These are phyloP conservation scores for Arctocebus calabarensis DNA, from an alignment of 2,797 vertebrate species.

Conservation along the genomic window DNA sequence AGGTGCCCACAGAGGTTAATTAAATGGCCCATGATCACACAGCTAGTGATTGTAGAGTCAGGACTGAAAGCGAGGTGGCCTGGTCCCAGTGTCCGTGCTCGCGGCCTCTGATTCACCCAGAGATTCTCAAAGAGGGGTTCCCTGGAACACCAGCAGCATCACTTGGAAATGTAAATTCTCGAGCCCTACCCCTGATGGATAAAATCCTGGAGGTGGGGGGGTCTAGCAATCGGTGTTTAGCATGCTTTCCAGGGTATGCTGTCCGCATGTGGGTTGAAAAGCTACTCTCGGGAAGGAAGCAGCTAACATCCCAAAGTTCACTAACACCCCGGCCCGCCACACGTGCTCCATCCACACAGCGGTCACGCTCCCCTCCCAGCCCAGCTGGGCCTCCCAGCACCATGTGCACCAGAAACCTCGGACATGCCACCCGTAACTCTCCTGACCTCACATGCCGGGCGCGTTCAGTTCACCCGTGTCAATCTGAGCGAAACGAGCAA, in stretches of 20 bases:
- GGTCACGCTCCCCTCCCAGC: not conserved
- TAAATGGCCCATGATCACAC: not conserved
- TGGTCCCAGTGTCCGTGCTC: not conserved
- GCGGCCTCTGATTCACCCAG: not conserved
- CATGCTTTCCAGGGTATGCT: not conserved
- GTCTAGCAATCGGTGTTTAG: not conserved
- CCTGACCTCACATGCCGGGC: not conserved
- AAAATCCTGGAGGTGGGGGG: not conserved
- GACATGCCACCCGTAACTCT: not conserved
- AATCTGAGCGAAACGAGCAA: constrained; percentile 14
- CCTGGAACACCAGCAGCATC: not conserved
- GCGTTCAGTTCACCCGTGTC: constrained; percentile 8
- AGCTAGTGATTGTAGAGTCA: not conserved
- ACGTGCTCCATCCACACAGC: fast-evolving
- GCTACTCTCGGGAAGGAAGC: fast-evolving
- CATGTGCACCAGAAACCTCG: not conserved
- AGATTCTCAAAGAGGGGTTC: not conserved
- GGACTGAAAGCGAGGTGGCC: not conserved
- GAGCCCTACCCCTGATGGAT: not conserved
- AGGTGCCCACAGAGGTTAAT: not conserved
- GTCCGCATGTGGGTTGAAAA: not conserved
- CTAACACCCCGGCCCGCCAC: not conserved
- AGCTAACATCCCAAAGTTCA: not conserved
- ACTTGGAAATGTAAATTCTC: not conserved
- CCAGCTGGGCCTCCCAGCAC: not conserved